A percentile compares a stretch with the other conserved stretches of the same genome.
Evolutionary conservation across 2,888 invertebrate species (phyloP).

Genomic region (Phyllotreta striolata): DNA sequence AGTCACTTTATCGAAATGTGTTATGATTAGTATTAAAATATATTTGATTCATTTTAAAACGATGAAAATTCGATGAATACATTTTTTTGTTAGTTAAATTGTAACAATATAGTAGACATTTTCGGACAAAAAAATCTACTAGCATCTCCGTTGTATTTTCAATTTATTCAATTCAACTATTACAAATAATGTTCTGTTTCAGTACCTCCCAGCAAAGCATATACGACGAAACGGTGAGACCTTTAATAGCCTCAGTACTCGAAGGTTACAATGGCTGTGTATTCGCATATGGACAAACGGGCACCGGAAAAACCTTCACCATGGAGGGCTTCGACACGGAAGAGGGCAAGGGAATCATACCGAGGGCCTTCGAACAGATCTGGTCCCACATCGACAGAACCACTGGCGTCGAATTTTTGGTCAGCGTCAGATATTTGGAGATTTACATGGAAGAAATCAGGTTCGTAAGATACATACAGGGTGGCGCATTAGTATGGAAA

Average conservation of each 20-base stretch:
- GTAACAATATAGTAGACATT: too few species aligned
- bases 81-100: too few species aligned
- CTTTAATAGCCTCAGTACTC: slow-evolving; percentile 92
- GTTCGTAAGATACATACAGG: slow-evolving; percentile 52
- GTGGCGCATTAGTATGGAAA: too few species aligned
- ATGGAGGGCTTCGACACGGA: slow-evolving; percentile 69
- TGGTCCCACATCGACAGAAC: slow-evolving; percentile 93
- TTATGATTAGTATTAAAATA: too few species aligned
- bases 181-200: slow-evolving; percentile 41
- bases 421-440: slow-evolving; percentile 95
- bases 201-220: slow-evolving; percentile 89
- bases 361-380: slow-evolving; percentile 96
- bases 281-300: slow-evolving; percentile 99
- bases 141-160: background rate
- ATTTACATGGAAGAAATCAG: slow-evolving; percentile 94
- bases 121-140: too few species aligned
- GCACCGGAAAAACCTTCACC: slow-evolving; percentile 87
- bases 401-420: slow-evolving; percentile 93
- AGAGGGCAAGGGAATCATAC: slow-evolving; percentile 67
- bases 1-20: too few species aligned
- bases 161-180: slow-evolving; percentile 4
- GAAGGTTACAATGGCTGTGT: slow-evolving; percentile 99
- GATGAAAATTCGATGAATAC: too few species aligned
- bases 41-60: too few species aligned
- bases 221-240: slow-evolving; percentile 96